Evolutionary conservation across 2,113 vertebrate species (phyloP), one percentile per base, ranked within the genome.

Genomic region (Corydoras maculifer): DNA sequence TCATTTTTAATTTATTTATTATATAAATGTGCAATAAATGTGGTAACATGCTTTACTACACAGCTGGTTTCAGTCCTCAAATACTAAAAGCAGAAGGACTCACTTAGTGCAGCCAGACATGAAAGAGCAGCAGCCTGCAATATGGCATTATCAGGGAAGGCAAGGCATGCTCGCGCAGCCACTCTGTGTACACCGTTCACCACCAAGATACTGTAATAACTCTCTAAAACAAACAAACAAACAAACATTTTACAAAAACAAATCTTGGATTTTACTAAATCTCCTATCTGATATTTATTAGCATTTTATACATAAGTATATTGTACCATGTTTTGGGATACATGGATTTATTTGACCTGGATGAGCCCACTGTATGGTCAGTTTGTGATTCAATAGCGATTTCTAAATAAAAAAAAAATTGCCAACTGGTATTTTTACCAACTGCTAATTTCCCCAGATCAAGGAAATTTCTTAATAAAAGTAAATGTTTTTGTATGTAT

Each of bases 161-260:
- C 82, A 69, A 70, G 78, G 73, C 93, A 90, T 13, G 94, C 94
- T 68, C 87, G 91, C 49, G 94, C 83, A 15, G 92, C 82, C 2
- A 89, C 91, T 72, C 88, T 86, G 35, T 94, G 94, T 2, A 93
- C 92, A 11, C 93, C 93, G 15, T 99, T 92, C 68, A 92, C 80
- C 1, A 97, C 94, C 82, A 99, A 87, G 82, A 98, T 98, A 82
- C 90, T 93, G 81, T 91, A 94, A 89, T 94, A 97, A 62, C 92
- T 94, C 84, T 93, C 97, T 99, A 51, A 7, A 51, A 55, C 14
- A 59, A 8, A 51, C 14, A 69, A 68, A 31, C 13, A 18, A 18
- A 70, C 9, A 63, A 53, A 67, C 58, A 9, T 43, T 49, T 51
- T n/a, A 6, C 55, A 0, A 35, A 11, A 67, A 10, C 4, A 32